phyloP scores from a whole-genome alignment of 2,113 vertebrate species.

The Sciurus niger region DNA sequence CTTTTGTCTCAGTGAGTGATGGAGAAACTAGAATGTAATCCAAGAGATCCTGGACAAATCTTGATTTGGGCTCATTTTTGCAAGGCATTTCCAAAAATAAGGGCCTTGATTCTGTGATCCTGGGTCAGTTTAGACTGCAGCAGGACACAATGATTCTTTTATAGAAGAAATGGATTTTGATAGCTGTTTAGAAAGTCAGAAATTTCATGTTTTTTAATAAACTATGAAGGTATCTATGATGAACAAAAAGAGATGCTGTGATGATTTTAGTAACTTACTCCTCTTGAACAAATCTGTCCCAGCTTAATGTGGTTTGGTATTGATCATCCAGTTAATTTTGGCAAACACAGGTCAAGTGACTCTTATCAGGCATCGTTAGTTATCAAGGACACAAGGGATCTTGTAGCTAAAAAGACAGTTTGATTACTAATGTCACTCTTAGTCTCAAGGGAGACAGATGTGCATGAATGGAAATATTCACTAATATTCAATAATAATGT shows the following conservation, averaged over 20 bases:
- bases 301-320: not conserved
- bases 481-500: not conserved
- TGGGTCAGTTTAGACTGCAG: not conserved
- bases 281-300: not conserved
- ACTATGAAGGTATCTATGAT: not conserved
- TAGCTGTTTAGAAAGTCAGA: not conserved
- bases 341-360: not conserved
- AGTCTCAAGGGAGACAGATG: not conserved
- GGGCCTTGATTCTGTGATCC: not conserved
- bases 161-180: slow-evolving; percentile 2
- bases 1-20: not conserved
- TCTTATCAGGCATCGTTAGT: not conserved
- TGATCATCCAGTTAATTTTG: not conserved
- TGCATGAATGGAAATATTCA: not conserved
- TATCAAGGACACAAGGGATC: not conserved
- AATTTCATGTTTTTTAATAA: not conserved
- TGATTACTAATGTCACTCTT: not conserved
- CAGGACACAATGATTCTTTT: not conserved
- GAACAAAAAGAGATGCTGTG: not conserved
- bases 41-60: not conserved
- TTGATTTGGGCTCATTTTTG: not conserved
- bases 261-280: not conserved
- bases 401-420: not conserved
- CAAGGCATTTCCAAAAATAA: not conserved
- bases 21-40: not conserved